Percentiles rank a stretch among this genome's conserved stretches.
Conservation (phyloP, 2,113 vertebrate genomes). For the Hydrochoerus hydrochaeris region DNA sequence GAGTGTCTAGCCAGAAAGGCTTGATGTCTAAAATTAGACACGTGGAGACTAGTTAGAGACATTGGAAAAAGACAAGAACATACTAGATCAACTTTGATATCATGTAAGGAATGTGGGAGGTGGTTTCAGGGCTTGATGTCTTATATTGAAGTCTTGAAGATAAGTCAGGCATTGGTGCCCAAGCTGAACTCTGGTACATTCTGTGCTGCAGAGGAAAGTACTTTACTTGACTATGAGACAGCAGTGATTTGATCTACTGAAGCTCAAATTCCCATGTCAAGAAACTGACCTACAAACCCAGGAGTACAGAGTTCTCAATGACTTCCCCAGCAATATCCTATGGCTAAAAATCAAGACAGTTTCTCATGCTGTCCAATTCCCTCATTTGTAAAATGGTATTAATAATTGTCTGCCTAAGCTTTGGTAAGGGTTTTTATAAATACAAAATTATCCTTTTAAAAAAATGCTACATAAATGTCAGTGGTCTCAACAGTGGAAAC, state of each 20-base stretch:
- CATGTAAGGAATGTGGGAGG: slow-evolving; percentile 53
- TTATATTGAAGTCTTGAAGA: slow-evolving; percentile 59
- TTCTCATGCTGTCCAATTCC: not conserved
- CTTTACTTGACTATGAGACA: slow-evolving; percentile 36
- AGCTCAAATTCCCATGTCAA: slow-evolving; percentile 45
- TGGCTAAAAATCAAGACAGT: not conserved
- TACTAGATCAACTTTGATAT: slow-evolving; percentile 29
- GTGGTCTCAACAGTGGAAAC: not conserved
- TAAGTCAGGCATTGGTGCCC: not conserved
- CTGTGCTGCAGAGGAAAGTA: slow-evolving; percentile 58
- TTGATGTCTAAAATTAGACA: slow-evolving; percentile 77
- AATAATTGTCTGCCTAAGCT: not conserved
- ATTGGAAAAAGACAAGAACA: slow-evolving; percentile 51
- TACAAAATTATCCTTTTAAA: not conserved
- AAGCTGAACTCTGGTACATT: slow-evolving; percentile 58
- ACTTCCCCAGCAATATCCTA: not conserved
- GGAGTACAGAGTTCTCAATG: not conserved
- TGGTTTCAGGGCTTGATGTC: slow-evolving; percentile 2
- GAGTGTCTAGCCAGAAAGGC: slow-evolving; percentile 63
- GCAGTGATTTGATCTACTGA: slow-evolving; percentile 49
- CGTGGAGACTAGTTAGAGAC: slow-evolving; percentile 30
- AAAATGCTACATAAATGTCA: not conserved
- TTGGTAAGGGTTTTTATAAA: slow-evolving; percentile 26
- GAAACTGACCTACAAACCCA: slow-evolving; percentile 52
- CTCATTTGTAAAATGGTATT: not conserved